A percentile compares a stretch with the other conserved stretches of the same genome.
Evolutionary conservation across 2,113 vertebrate genomes (phyloP).

Genomic region (Noturus placidus): DNA sequence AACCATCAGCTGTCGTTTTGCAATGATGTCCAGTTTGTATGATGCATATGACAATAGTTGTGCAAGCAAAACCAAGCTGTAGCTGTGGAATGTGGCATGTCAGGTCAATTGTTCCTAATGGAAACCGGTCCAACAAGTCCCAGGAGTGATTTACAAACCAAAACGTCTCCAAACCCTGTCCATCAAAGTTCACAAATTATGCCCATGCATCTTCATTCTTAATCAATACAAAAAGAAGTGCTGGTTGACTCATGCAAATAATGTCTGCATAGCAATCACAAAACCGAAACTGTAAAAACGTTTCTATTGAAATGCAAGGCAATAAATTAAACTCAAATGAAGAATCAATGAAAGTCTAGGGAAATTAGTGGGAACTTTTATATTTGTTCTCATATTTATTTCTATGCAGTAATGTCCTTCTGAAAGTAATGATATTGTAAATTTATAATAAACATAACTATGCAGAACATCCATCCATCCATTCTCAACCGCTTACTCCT

Average conservation of each 20-base stretch:
- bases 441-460: not conserved
- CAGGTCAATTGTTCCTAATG: not conserved
- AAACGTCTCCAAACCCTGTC: constrained; percentile 3
- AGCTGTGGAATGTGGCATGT: not conserved
- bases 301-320: not conserved
- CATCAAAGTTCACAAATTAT: not conserved
- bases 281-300: not conserved
- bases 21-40: not conserved
- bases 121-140: constrained; percentile 43
- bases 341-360: not conserved
- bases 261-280: not conserved
- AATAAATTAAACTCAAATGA: not conserved
- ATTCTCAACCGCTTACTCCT: no score
- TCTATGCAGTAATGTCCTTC: not conserved
- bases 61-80: not conserved
- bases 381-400: not conserved
- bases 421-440: not conserved
- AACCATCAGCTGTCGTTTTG: not conserved
- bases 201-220: constrained; percentile 40
- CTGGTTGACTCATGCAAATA: not conserved
- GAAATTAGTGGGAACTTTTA: not conserved
- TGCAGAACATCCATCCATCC: no score
- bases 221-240: not conserved
- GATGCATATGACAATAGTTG: not conserved
- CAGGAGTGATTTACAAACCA: constrained; percentile 28